Evolutionary conservation across 2,797 vertebrate genomes (phyloP).

Genomic region (Petrocephalus schoutedeni): DNA sequence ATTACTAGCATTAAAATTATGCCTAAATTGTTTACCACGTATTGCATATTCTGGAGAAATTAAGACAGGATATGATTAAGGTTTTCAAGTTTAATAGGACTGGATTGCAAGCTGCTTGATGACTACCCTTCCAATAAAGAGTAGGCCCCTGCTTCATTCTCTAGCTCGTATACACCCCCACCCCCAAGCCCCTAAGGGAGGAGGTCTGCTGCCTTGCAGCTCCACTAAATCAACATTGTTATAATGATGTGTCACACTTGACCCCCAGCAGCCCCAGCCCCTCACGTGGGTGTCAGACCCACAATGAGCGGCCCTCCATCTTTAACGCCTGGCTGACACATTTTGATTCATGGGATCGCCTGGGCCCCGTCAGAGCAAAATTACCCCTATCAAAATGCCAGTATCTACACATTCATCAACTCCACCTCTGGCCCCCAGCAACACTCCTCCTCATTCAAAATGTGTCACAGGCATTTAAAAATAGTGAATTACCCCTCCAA

Average conservation of each 20-base stretch:
- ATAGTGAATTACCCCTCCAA: conserved; percentile 31
- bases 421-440: conserved; percentile 35
- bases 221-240: conserved; percentile 83
- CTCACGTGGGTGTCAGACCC: conserved; percentile 72
- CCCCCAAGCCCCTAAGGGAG: conserved; percentile 61
- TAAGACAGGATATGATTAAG: conserved; percentile 21
- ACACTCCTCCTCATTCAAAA: conserved; percentile 32
- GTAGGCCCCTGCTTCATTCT: conserved; percentile 56
- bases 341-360: conserved; percentile 85
- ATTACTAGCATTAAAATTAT: not conserved
- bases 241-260: conserved; percentile 87
- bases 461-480: conserved; percentile 30
- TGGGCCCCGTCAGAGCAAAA: conserved; percentile 78
- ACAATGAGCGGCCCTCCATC: conserved; percentile 80
- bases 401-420: conserved; percentile 76
- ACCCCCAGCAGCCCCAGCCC: conserved; percentile 72
- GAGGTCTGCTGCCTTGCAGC: conserved; percentile 66
- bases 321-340: conserved; percentile 75
- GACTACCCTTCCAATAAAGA: conserved; percentile 51
- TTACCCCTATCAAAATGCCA: conserved; percentile 78
- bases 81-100: conserved; percentile 33
- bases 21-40: not conserved
- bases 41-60: conserved; percentile 26
- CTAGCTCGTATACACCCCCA: conserved; percentile 37
- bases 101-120: conserved; percentile 60